These are phyloP conservation scores for Lampris incognitus DNA, from an alignment of 2,113 vertebrate species.

Conservation along the genomic window DNA sequence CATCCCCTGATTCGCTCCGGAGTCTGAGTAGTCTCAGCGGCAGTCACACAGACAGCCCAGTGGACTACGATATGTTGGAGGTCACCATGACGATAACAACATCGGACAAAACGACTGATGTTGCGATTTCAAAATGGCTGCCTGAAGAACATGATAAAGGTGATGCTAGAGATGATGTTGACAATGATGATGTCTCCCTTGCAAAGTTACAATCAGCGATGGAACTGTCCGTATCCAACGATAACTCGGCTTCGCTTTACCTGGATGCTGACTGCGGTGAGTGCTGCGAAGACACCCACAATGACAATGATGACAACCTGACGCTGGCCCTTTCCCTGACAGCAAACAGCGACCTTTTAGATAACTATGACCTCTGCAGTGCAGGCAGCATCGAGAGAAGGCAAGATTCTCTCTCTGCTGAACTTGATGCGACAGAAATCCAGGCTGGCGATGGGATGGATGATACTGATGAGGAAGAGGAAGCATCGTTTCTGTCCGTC, in stretches of 20 bases:
- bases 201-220: constrained; percentile 9
- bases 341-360: not conserved
- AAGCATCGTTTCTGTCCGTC: constrained; percentile 73
- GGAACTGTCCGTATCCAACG: constrained; percentile 46
- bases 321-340: constrained; percentile 34
- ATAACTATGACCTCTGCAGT: constrained; percentile 18
- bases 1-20: constrained; percentile 66
- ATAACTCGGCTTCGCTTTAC: constrained; percentile 77
- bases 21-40: constrained; percentile 69
- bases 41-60: constrained; percentile 49
- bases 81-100: constrained; percentile 45
- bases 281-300: constrained; percentile 47
- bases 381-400: constrained; percentile 3
- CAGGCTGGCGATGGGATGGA: constrained; percentile 56
- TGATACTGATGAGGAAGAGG: constrained; percentile 59
- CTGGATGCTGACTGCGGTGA: constrained; percentile 67
- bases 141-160: constrained; percentile 7
- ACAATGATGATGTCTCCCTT: not conserved
- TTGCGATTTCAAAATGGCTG: constrained; percentile 34
- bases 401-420: constrained; percentile 38
- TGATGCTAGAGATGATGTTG: not conserved
- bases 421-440: constrained; percentile 63
- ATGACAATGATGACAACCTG: constrained; percentile 51
- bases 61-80: constrained; percentile 74
- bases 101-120: not conserved